Base-by-base conservation (phyloP, 1,140 invertebrate species). In the Lordiphosa clarofinis region DNA sequence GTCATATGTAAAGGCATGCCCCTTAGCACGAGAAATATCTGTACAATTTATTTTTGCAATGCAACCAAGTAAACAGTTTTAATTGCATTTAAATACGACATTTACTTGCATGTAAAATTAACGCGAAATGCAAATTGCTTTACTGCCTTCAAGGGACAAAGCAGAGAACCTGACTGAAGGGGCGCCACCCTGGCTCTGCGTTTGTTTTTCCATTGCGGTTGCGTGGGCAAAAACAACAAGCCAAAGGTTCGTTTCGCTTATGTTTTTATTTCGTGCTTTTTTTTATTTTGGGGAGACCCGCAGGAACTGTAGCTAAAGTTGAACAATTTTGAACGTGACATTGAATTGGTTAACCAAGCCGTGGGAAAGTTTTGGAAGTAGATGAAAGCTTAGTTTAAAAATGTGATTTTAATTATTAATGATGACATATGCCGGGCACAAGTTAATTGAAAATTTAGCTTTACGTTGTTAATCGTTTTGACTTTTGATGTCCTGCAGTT, bases 21-120 rank as follows among this genome's bases (percentile, higher is more conserved):
- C 39, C 28, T 28, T n/a, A 15, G 33, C 35, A 21, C 4, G 24
- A 12, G 42, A 21, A 21, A 15, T 4, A 21, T 15, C 5, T 39
- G 49, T 47, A 33, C 50, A 37, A 31, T 42, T 31, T 11, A 28
- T 50, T 36, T 19, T 36, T 46, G 48, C 55, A 75, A 58, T 86
- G 78, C 79, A 84, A 31, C 56, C 66, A 59, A 69, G 78, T 87
- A 87, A 87, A 87, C 84, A 84, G 60, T 87, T 87, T 87, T 87
- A 87, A 87, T 87, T 87, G 84, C 84, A 87, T 87, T 87, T 87
- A 87, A 87, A 87, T 87, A 84, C 84, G 68, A 87, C 84, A 87
- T 87, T 87, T 87, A 87, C 87, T 87, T 87, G 73, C 78, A 71
- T 87, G 74, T 87, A 76, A 87, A 87, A 87, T 87, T 87, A 87